These are phyloP conservation scores for Psephotus haematonotus DNA, from an alignment of 2,113 vertebrate genomes.

Conservation along the genomic window DNA sequence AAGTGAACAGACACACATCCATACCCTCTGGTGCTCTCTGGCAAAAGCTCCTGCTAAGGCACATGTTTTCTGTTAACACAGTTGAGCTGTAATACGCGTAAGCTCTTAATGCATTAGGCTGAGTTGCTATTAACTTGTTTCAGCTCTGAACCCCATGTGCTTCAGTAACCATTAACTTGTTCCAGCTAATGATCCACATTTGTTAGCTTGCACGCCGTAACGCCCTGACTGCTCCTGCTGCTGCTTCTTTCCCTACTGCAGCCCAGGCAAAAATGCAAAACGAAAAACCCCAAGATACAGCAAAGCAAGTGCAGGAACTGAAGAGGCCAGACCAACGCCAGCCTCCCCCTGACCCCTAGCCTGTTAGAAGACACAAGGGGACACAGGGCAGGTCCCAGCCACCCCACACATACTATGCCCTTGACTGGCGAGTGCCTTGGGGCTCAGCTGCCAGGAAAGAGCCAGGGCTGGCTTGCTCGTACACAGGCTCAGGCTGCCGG, in stretches of 20 bases:
- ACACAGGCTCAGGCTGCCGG: background rate
- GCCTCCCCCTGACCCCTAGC: background rate
- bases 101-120: background rate
- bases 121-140: conserved; percentile 2
- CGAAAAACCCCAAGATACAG: background rate
- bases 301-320: background rate
- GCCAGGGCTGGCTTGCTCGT: background rate
- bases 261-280: background rate
- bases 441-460: background rate
- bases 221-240: background rate
- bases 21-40: background rate
- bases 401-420: background rate
- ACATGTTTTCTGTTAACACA: background rate
- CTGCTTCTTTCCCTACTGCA: background rate
- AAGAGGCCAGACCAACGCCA: background rate
- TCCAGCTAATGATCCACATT: conserved; percentile 30
- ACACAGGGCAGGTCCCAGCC: background rate
- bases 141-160: conserved; percentile 31
- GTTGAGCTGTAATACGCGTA: background rate
- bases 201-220: background rate
- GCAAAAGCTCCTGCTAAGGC: background rate
- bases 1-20: background rate
- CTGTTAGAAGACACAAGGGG: background rate
- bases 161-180: conserved; percentile 34
- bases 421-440: fast-evolving